These are phyloP conservation scores for Spodoptera littoralis DNA, from an alignment of 2,888 invertebrate genomes.

Conservation along the genomic window DNA sequence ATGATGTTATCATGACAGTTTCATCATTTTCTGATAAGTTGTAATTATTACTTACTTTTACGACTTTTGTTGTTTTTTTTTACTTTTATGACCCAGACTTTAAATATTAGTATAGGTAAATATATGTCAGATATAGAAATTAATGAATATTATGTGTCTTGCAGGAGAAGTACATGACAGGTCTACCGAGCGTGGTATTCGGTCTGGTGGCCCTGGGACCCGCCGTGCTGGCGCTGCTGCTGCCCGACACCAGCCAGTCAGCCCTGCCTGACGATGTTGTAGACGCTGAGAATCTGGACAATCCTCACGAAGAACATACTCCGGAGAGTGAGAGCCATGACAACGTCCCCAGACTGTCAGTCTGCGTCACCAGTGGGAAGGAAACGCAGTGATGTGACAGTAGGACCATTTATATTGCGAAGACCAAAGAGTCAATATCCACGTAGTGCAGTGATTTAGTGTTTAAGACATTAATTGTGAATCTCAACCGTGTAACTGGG, in stretches of 20 bases:
- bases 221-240: slow-evolving; percentile 72
- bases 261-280: slow-evolving; percentile 74
- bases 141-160: slow-evolving; percentile 23
- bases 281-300: slow-evolving; percentile 75
- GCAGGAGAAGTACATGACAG: slow-evolving; percentile 77
- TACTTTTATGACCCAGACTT: no score
- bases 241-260: slow-evolving; percentile 78
- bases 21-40: no score
- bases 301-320: slow-evolving; percentile 13
- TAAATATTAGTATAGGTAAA: no score
- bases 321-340: slow-evolving; percentile 82
- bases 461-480: slow-evolving; percentile 16
- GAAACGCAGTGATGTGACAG: slow-evolving; percentile 11
- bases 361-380: slow-evolving; percentile 40
- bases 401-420: background rate
- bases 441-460: slow-evolving; percentile 39
- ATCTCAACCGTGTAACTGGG: background rate
- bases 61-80: no score
- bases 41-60: no score
- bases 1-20: no score
- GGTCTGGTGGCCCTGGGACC: slow-evolving; percentile 77
- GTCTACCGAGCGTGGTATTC: slow-evolving; percentile 78
- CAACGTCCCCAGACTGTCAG: slow-evolving; percentile 37
- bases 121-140: no score
- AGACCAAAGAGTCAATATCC: background rate